Evolutionary conservation across 2,797 vertebrate genomes (phyloP).

Genomic region (Acrossocheilus fasciatus): DNA sequence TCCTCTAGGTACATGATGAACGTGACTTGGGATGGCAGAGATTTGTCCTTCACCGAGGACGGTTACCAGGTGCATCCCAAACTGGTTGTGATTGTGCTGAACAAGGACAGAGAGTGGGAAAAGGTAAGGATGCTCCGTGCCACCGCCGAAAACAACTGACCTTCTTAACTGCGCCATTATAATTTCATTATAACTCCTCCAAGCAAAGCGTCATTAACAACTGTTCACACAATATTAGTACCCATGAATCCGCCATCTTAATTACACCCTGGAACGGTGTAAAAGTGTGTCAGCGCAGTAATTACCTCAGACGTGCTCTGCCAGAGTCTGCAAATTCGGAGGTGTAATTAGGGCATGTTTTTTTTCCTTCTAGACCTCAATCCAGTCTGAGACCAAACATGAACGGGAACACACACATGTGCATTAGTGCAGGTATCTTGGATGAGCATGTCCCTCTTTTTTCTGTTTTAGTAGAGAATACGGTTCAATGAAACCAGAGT

Average conservation of each 20-base stretch:
- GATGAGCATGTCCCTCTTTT: background rate
- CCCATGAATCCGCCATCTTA: constrained; percentile 53
- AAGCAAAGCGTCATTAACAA: constrained; percentile 56
- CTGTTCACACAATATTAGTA: constrained; percentile 54
- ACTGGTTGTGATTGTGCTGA: constrained; percentile 94
- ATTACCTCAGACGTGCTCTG: constrained; percentile 46
- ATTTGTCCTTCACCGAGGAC: constrained; percentile 96
- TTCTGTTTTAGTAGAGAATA: constrained; percentile 11
- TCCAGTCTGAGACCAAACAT: background rate
- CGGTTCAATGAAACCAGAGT: constrained; percentile 44
- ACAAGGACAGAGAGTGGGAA: constrained; percentile 94
- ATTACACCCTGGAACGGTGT: constrained; percentile 56
- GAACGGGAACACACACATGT: background rate
- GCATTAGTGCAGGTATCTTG: constrained; percentile 5
- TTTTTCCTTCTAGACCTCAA: constrained; percentile 27
- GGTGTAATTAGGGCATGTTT: constrained; percentile 29
- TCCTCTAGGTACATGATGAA: constrained; percentile 96
- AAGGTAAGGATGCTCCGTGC: constrained; percentile 81
- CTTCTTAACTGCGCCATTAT: constrained; percentile 34
- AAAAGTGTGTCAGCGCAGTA: constrained; percentile 54
- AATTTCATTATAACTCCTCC: constrained; percentile 47
- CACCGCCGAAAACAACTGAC: constrained; percentile 31
- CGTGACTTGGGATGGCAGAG: constrained; percentile 94
- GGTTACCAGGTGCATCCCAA: constrained; percentile 95
- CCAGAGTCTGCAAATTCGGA: constrained; percentile 45